phyloP scores from a whole-genome alignment of 2,113 vertebrate genomes.

The Hippolais icterina region DNA sequence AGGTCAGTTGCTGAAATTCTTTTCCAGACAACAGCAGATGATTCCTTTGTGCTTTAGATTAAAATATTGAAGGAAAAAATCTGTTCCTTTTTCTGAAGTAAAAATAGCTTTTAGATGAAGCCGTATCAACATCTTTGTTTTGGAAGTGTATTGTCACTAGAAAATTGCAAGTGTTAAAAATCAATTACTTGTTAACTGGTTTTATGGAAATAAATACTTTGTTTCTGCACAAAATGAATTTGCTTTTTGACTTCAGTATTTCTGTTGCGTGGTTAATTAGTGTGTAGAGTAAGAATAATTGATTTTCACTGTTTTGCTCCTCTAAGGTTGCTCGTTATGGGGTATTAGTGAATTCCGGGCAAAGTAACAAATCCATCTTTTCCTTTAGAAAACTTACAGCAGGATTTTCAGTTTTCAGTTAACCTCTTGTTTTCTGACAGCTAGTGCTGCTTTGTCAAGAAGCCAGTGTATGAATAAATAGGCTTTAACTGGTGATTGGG shows the following conservation, averaged over 20 bases:
- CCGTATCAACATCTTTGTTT: background rate
- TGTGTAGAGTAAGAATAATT: background rate
- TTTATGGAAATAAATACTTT: slow-evolving; percentile 2
- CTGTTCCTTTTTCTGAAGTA: slow-evolving; percentile 21
- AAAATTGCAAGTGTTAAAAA: slow-evolving; percentile 2
- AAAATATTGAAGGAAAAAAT: slow-evolving; percentile 19
- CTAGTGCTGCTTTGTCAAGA: background rate
- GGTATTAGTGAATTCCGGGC: background rate
- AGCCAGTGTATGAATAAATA: background rate
- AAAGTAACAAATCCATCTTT: background rate
- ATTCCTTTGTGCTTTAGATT: background rate
- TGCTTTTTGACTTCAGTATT: background rate
- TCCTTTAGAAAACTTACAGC: background rate
- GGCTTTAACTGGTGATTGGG: background rate
- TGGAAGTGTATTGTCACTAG: background rate
- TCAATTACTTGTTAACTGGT: background rate
- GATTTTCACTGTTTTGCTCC: background rate
- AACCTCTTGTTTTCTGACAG: background rate
- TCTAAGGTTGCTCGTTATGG: background rate
- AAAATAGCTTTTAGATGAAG: background rate
- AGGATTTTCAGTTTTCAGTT: background rate
- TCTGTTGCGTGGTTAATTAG: background rate
- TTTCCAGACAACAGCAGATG: slow-evolving; percentile 18
- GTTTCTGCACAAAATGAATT: background rate
- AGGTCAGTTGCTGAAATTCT: slow-evolving; percentile 6